Evolutionary conservation across 2,113 vertebrate species (phyloP).

Genomic region (Sterna hirundo): DNA sequence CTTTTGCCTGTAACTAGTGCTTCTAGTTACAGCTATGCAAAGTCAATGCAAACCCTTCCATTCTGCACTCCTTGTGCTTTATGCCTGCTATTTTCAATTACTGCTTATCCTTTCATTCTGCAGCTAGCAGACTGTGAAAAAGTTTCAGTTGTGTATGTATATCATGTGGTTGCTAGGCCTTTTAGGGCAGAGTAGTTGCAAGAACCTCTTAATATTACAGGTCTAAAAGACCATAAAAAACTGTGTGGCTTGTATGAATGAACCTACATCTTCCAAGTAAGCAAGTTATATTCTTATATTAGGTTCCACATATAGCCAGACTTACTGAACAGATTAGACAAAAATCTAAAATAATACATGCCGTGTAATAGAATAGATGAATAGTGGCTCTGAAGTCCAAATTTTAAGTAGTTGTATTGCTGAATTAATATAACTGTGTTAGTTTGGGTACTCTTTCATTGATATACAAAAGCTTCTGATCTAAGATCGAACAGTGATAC

Average conservation of each 20-base stretch:
- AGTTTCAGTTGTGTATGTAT: background rate
- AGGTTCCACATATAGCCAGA: background rate
- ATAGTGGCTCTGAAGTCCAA: background rate
- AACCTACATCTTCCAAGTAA: background rate
- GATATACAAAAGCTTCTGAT: background rate
- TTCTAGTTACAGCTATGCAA: background rate
- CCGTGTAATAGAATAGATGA: background rate
- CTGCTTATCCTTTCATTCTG: slow-evolving; percentile 1
- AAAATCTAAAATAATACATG: background rate
- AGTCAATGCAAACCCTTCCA: background rate
- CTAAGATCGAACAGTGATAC: background rate
- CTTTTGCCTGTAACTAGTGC: background rate
- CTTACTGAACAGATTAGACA: background rate
- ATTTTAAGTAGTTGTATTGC: background rate
- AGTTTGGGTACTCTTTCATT: background rate
- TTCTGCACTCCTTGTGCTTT: background rate
- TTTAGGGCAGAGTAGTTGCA: background rate
- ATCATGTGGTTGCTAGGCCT: background rate
- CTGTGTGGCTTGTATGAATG: background rate
- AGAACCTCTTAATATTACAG: background rate
- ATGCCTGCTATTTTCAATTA: slow-evolving; percentile 1
- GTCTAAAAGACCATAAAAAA: background rate
- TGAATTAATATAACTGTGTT: background rate
- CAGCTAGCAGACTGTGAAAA: background rate
- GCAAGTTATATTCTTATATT: background rate